Evolutionary conservation across 1,140 invertebrate species (phyloP).

Genomic region (Coelopa frigida): DNA sequence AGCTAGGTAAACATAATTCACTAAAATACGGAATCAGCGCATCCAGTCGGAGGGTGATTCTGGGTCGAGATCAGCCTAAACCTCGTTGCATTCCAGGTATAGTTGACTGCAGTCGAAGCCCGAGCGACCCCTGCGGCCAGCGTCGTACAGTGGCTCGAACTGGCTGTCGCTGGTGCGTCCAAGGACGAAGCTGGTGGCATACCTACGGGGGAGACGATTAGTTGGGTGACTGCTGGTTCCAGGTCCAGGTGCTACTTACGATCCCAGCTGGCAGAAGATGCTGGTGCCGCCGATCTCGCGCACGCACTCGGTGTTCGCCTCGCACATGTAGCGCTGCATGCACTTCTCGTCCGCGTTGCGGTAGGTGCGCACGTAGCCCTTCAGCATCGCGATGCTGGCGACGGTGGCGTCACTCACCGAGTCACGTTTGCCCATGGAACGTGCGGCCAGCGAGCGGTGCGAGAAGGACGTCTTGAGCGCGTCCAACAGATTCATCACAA

Average conservation of each 20-base stretch:
- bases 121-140: constrained; percentile 70
- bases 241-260: constrained; percentile 57
- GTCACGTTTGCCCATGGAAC: constrained; percentile 75
- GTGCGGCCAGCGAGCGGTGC: constrained; percentile 72
- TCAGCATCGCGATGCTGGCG: constrained; percentile 76
- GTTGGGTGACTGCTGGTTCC: not conserved
- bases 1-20: too few relatives aligned
- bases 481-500: constrained; percentile 81
- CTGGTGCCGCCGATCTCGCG: constrained; percentile 72
- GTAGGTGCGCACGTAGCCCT: constrained; percentile 80
- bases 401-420: constrained; percentile 77
- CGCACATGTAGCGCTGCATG: constrained; percentile 75
- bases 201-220: constrained; percentile 51
- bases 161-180: constrained; percentile 64
- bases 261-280: constrained; percentile 86
- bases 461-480: constrained; percentile 86
- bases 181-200: constrained; percentile 75
- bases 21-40: too few relatives aligned
- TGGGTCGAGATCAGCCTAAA: constrained; percentile 50
- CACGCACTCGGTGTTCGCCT: constrained; percentile 81
- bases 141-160: constrained; percentile 76
- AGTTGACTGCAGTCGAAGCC: constrained; percentile 75
- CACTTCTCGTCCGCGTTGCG: constrained; percentile 72
- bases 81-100: constrained; percentile 79
- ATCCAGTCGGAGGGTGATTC: too few relatives aligned